Evolutionary conservation across 1,140 invertebrate species (phyloP), one percentile per base, ranked within the genome.

Genomic region (Orius insidiosus): DNA sequence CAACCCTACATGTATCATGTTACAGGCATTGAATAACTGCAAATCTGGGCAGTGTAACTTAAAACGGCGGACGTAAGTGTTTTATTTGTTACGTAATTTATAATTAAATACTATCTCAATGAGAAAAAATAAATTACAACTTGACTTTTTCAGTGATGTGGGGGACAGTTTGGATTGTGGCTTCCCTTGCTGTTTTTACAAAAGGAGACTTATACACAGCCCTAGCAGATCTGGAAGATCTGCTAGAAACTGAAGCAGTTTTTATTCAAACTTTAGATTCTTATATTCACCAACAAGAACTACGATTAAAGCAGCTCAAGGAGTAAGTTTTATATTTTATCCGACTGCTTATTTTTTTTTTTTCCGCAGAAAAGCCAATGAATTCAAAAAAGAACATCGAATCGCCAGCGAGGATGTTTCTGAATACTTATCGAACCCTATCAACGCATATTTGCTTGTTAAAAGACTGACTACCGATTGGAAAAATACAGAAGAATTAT

Each of bases 361-460:
- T 14, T 35, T 35, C 44, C 30, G 1, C 39, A 57, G 55, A 19
- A 53, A 48, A 46, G 54, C 51, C 0, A 30, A 48, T 32, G 51
- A 54, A 33, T 58, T 49, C 47, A 52, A 47, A 36, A 50, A 53
- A 31, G 81, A 93, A 58, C 85, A 93, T 59, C 65, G 75, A 13
- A 71, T 72, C 56, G 87, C 88, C 1, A 73, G 78, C 53, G 64
- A 71, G 45, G 82, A 94, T 59, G 76, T 84, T 11, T 76, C 83
- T 38, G 72, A 74, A 50, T 93, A 90, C 60, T 66, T 97, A 24
- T 78, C 80, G 2, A 98, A 98, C 69, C 94, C 94, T 2, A 86
- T 98, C 45, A 97, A 97, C 68, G 90, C 93, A 31, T 98, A 92
- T 64, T 70, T 95, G 18, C 66, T 98, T 39, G 89, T 97, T 36